phyloP scores from a whole-genome alignment of 1,140 invertebrate genomes.

The Ceratitis capitata region DNA sequence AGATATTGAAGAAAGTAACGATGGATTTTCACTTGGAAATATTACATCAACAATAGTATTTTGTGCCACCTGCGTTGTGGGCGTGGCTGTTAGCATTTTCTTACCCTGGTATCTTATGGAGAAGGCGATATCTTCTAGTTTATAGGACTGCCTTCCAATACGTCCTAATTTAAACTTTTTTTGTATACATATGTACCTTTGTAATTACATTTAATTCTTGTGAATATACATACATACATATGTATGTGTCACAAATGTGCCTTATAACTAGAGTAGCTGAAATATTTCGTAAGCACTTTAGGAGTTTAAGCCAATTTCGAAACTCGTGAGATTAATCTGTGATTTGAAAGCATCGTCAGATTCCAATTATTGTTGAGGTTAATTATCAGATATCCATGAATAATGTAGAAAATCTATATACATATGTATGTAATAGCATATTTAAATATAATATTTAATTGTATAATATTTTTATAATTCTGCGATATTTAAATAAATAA shows the following conservation, averaged over 20 bases:
- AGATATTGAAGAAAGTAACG: conserved; percentile 55
- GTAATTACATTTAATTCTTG: too few species aligned
- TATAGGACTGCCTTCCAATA: not conserved
- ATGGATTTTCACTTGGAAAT: conserved; percentile 52
- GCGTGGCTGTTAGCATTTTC: conserved; percentile 66
- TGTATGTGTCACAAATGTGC: not conserved
- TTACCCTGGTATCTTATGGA: conserved; percentile 68
- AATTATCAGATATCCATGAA: not conserved
- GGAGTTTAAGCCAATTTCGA: not conserved
- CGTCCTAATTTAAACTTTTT: too few species aligned
- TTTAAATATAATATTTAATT: too few species aligned
- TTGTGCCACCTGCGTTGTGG: conserved; percentile 65
- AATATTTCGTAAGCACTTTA: not conserved
- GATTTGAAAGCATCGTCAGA: not conserved
- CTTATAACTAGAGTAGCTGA: not conserved
- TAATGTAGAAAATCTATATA: too few species aligned
- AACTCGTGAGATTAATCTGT: not conserved
- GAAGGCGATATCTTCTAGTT: conserved; percentile 45
- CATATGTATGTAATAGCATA: too few species aligned
- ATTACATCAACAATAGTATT: conserved; percentile 55
- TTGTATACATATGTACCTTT: too few species aligned
- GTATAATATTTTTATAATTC: too few species aligned
- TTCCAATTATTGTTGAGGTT: not conserved
- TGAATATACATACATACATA: not conserved
- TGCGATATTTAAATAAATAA: too few species aligned